Conservation (phyloP, 2,797 vertebrate genomes). For the Linurgus olivaceus region DNA sequence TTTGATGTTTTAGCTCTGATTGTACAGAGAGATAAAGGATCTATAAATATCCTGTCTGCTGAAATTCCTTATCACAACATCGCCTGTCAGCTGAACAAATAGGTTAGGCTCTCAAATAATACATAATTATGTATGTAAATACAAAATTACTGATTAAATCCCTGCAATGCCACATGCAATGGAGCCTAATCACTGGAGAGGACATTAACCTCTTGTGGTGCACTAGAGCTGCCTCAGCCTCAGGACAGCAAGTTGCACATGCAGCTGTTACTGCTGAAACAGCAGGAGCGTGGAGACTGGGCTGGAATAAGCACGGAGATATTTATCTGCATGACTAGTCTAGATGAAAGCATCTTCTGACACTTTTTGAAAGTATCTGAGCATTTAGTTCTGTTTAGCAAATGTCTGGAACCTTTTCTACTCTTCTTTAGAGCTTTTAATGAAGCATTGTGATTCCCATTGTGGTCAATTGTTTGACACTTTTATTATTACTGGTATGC, state of each 20-base stretch:
- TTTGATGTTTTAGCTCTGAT: slow-evolving; percentile 55
- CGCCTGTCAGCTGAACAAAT: slow-evolving; percentile 55
- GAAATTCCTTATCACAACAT: slow-evolving; percentile 51
- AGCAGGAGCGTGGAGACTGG: not conserved
- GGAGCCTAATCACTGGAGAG: not conserved
- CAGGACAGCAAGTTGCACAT: not conserved
- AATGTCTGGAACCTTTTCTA: slow-evolving; percentile 49
- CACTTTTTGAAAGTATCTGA: not conserved
- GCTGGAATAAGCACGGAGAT: not conserved
- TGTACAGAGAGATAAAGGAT: slow-evolving; percentile 31
- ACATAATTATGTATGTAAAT: slow-evolving; percentile 38
- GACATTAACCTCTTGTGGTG: not conserved
- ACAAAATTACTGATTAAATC: not conserved
- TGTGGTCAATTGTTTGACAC: slow-evolving; percentile 53
- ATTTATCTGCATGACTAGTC: not conserved
- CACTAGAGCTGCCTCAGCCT: not conserved
- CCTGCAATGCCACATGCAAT: not conserved
- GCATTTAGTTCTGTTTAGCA: slow-evolving; percentile 18
- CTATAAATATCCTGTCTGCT: slow-evolving; percentile 67
- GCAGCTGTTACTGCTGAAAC: not conserved
- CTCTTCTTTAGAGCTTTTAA: slow-evolving; percentile 35
- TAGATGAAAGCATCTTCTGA: slow-evolving; percentile 34
- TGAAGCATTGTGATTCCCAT: slow-evolving; percentile 49
- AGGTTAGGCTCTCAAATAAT: slow-evolving; percentile 12
- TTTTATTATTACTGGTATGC: slow-evolving; percentile 42